Evolutionary conservation across 2,888 invertebrate species (phyloP), one percentile per base, ranked within the genome.

Genomic region (Chydorus sphaericus): DNA sequence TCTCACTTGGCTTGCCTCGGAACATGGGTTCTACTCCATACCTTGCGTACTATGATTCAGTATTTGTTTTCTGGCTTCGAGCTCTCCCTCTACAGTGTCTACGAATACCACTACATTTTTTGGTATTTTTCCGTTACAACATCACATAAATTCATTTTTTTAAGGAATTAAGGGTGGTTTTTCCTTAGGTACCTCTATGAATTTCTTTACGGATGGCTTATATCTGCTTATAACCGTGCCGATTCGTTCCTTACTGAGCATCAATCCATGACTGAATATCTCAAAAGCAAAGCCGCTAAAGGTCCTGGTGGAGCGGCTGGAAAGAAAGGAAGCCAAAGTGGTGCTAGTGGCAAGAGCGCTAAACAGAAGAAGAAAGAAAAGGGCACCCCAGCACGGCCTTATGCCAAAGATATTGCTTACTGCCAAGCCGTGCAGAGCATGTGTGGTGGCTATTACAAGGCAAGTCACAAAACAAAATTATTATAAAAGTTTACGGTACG

Each of bases 1-100:
- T 79, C 81, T 39, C 85, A 87, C 68, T 71, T 82, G 49, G 85
- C 90, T 1, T 92, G 88, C 69, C 89, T 89, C 67, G 87, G 87
- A 55, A 93, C 93, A 1, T 97, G 96, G 94, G 81, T 94, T 37
- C 75, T 97, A 60, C 93, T 94, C 72, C 92, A 96, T 70, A 90
- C 92, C 48, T 76, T 93, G 51, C 75, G 85, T 48, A 82, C 91
- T 31, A 94, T 96, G 91, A 85, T 92, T 64, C 84, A 91, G 67
- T 96, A 92, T 70, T 76, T 94, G 36, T 77, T 96, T 63, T 85
- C 92, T 23, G 96, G 96, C 1, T 87, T 98, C 64, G 94, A 96
- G 68, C 76, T 97, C 55, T 94, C 97, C 70, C 73, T 98, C 31
- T 97, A 96, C 71, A 90, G 92, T 58, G 83, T 86, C 26, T 94